These are phyloP conservation scores for Noctua janthina DNA, from an alignment of 2,888 invertebrate species.

Conservation along the genomic window DNA sequence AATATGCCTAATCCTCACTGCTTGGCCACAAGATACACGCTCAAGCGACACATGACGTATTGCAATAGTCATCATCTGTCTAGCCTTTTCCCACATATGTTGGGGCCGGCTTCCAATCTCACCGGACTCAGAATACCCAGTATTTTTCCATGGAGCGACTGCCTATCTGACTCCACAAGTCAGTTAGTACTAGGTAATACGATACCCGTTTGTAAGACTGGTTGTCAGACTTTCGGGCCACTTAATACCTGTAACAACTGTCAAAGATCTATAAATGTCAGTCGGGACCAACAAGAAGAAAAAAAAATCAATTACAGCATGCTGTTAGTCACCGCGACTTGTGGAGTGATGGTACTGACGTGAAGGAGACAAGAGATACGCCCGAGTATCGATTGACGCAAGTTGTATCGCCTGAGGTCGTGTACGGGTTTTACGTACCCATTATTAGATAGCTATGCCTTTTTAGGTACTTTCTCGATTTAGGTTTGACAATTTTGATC, in stretches of 20 bases:
- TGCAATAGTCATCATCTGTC: background rate
- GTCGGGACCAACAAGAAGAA: background rate
- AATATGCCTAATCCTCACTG: constrained; percentile 27
- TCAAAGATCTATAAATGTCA: background rate
- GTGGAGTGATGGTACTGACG: background rate
- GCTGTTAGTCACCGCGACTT: background rate
- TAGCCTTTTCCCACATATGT: background rate
- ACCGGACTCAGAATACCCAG: background rate
- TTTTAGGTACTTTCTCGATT: constrained; percentile 14
- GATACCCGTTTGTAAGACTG: background rate
- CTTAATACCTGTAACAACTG: background rate
- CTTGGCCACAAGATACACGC: background rate
- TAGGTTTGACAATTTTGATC: constrained; percentile 16
- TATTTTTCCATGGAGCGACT: background rate
- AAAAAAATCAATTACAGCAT: background rate
- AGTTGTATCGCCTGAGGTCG: background rate
- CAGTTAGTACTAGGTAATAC: background rate
- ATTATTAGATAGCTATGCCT: background rate
- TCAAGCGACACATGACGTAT: background rate
- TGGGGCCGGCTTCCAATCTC: background rate
- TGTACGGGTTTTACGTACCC: background rate
- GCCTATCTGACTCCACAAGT: background rate
- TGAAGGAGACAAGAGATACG: background rate
- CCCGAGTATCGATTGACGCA: background rate
- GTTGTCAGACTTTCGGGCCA: background rate